phyloP scores from a whole-genome alignment of 2,888 invertebrate species.

The Drosophila niveifrons region DNA sequence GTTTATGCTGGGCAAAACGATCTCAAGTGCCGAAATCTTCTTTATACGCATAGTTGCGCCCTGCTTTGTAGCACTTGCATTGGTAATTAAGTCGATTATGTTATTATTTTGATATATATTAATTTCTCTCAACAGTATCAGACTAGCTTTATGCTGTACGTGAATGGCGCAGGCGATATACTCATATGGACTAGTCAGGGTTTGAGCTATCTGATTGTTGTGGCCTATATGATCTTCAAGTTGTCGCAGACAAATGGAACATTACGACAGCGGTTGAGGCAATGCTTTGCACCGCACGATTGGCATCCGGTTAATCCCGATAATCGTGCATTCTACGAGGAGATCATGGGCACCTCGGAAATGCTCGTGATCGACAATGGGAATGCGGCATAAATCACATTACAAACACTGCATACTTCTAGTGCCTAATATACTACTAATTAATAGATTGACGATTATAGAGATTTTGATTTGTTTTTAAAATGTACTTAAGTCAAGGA shows the following conservation, averaged over 20 bases:
- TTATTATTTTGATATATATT: neutral
- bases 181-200: conserved; percentile 70
- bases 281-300: conserved; percentile 84
- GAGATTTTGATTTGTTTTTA: conserved; percentile 11
- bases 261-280: conserved; percentile 75
- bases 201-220: conserved; percentile 73
- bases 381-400: conserved; percentile 35
- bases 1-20: conserved; percentile 90
- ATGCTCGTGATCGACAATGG: conserved; percentile 78
- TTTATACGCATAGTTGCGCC: conserved; percentile 83
- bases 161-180: conserved; percentile 41
- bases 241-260: conserved; percentile 78
- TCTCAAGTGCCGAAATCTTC: conserved; percentile 86
- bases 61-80: conserved; percentile 72
- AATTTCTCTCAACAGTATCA: conserved; percentile 34
- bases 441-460: conserved; percentile 17
- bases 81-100: conserved; percentile 65
- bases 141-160: conserved; percentile 33
- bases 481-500: conserved; percentile 54
- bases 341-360: conserved; percentile 83
- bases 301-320: conserved; percentile 84
- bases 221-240: conserved; percentile 80
- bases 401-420: conserved; percentile 35
- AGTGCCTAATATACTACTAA: conserved; percentile 61
- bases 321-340: conserved; percentile 83